Evolutionary conservation across 2,113 vertebrate species (phyloP), one percentile per base, ranked within the genome.

Genomic region (Gallinago jamesoni): DNA sequence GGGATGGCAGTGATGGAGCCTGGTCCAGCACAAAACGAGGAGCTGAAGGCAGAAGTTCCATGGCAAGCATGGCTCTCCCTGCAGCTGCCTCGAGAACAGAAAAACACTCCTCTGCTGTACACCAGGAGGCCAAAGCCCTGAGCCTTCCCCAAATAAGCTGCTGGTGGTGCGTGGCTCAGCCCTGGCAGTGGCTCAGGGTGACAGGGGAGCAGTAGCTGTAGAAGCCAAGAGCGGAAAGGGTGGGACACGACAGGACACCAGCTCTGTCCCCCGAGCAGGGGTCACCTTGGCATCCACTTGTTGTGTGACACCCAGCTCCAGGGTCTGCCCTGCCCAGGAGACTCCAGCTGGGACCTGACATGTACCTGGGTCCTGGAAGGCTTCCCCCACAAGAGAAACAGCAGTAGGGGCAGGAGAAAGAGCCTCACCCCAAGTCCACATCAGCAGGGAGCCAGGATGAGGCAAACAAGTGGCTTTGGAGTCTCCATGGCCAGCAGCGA

Each of bases 161-260:
- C 82, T 69, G 35, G 31, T 2, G 2, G 43, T 14, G 8, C 8
- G 3, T 5, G 12, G 41, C n/a, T 70, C 8, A 6, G 59, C 31
- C 50, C 23, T 2, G 7, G 76, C 45, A 92, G 41, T 1, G 5
- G 67, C 25, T 52, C 43, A 68, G 60, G 31, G 31, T 2, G 4
- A 24, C 28, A 20, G 6, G 12, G 13, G 19, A 28, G 18, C 69
- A 78, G 69, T 70, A 81, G 50, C 56, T 57, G 22, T 21, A 39
- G 60, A 59, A 92, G 23, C 19, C 0, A 0, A 14, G 21, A 88
- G 27, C 18, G 1, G 74, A 27, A 91, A 77, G 6, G 3, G 9
- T 7, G 7, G 4, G 11, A 62, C 41, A 33, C 1, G 8, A 18
- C 3, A 4, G 21, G n/a, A 85, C 64, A 62, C 9, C 37, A 85